Percentiles rank a stretch among this genome's conserved stretches.
Evolutionary conservation across 2,797 vertebrate species (phyloP).

Genomic region (Falco columbarius): DNA sequence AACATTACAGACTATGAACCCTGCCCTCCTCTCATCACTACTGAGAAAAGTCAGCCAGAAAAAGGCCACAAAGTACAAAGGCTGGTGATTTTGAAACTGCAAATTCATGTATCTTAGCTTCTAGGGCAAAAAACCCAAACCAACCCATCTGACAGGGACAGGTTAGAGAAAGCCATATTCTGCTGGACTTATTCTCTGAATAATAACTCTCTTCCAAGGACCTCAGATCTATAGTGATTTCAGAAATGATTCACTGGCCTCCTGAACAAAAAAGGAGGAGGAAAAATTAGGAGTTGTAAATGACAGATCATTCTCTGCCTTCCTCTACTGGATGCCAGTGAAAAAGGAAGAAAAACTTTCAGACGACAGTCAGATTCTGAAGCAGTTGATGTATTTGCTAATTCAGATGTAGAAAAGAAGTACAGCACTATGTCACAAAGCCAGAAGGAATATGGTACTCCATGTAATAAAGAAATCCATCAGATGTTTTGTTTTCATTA

Average conservation of each 20-base stretch:
- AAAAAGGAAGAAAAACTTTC: not conserved
- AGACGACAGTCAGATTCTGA: not conserved
- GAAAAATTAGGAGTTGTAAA: not conserved
- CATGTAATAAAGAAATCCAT: not conserved
- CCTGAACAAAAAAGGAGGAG: not conserved
- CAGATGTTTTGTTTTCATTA: not conserved
- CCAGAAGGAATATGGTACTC: not conserved
- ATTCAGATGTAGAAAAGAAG: not conserved
- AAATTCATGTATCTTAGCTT: not conserved
- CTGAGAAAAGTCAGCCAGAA: not conserved
- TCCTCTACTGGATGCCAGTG: not conserved
- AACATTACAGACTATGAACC: rapidly evolving
- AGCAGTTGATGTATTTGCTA: not conserved
- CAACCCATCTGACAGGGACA: not conserved
- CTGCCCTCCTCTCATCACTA: not conserved
- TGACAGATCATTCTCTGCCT: not conserved
- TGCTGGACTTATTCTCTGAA: not conserved
- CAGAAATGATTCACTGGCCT: not conserved
- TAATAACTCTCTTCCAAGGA: not conserved
- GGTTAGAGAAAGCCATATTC: not conserved
- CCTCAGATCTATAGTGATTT: not conserved
- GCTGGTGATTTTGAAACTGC: not conserved
- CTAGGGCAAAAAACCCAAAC: not conserved
- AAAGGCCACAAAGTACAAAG: not conserved
- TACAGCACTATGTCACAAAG: not conserved